phyloP scores from a whole-genome alignment of 1,140 invertebrate genomes.

The Brachionus rubens region DNA sequence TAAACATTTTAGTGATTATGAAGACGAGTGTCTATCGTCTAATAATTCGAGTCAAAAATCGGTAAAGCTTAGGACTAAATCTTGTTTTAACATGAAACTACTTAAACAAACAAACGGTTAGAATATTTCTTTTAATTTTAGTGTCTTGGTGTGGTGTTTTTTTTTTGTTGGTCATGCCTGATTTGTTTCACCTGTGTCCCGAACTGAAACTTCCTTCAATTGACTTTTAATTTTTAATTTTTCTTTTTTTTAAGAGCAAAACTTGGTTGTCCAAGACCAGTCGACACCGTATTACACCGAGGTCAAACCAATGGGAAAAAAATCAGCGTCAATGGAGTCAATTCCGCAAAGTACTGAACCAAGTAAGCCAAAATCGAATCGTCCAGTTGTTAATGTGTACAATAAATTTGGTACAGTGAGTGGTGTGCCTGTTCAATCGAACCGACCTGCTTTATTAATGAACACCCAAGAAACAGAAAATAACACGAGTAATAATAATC shows the following conservation, averaged over 20 bases:
- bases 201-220: no score
- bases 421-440: background rate
- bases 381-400: background rate
- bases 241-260: conserved; percentile 22
- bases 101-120: conserved; percentile 5
- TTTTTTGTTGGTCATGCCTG: no score
- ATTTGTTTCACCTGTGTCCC: no score
- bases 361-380: background rate
- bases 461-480: background rate
- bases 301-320: background rate
- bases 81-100: conserved; percentile 24
- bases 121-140: background rate
- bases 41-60: no score
- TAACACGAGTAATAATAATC: background rate
- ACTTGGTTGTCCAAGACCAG: conserved; percentile 19
- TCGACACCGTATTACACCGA: background rate
- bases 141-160: no score
- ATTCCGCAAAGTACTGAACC: background rate
- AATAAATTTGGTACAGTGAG: conserved; percentile 25
- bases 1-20: background rate
- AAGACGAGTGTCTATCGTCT: background rate
- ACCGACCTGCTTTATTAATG: background rate
- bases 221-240: background rate
- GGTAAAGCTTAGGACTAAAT: background rate
- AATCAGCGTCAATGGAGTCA: conserved; percentile 21